Evolutionary conservation across 2,113 vertebrate species (phyloP).

Genomic region (Peromyscus californicus): DNA sequence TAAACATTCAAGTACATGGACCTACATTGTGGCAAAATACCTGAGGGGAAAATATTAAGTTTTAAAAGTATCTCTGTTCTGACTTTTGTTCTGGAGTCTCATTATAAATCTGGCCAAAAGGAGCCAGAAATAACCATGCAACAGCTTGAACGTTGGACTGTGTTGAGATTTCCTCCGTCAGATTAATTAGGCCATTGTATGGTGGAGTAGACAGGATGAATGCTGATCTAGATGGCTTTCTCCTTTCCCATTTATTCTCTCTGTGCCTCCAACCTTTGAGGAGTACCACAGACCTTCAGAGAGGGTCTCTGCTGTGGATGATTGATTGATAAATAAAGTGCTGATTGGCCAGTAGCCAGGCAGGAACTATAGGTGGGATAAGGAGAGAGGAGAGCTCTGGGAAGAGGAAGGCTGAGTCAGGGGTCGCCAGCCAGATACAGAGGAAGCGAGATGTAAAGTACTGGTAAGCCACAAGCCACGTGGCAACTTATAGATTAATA

Average conservation of each 20-base stretch:
- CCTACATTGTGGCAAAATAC: background rate
- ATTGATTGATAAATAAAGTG: too few species aligned
- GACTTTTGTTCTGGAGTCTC: background rate
- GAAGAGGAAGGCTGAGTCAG: too few species aligned
- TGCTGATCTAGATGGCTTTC: background rate
- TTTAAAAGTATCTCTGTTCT: background rate
- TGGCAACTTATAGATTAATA: too few species aligned
- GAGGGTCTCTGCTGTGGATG: background rate
- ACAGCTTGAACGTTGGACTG: background rate
- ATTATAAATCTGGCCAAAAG: background rate
- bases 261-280: background rate
- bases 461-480: too few species aligned
- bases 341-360: too few species aligned
- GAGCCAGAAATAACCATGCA: background rate
- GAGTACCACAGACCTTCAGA: background rate
- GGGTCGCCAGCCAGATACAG: too few species aligned
- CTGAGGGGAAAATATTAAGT: background rate
- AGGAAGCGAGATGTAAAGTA: too few species aligned
- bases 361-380: too few species aligned
- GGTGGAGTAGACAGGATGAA: background rate
- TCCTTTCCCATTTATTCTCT: background rate
- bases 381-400: too few species aligned
- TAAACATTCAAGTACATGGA: background rate
- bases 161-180: background rate
- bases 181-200: background rate